These are phyloP conservation scores for Drosophila stalkeri DNA, from an alignment of 2,888 invertebrate species.

Conservation along the genomic window DNA sequence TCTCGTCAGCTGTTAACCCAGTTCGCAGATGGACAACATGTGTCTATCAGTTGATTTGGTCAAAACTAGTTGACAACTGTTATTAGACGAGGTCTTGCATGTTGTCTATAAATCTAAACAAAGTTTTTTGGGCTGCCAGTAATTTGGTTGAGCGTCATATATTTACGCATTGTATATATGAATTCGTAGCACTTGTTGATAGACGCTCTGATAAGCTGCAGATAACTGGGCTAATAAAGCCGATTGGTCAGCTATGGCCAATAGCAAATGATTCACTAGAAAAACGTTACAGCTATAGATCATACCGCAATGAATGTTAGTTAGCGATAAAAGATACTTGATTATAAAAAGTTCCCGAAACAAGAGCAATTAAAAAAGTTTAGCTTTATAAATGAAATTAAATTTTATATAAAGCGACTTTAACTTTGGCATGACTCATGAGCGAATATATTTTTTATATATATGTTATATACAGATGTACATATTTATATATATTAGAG, in stretches of 20 bases:
- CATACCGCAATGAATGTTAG: not conserved
- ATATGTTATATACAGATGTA: not conserved
- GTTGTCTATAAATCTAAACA: constrained; percentile 25
- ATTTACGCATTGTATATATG: constrained; percentile 27
- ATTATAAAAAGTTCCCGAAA: not conserved
- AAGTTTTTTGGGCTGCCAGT: constrained; percentile 4
- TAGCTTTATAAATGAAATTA: not conserved
- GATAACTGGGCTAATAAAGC: constrained; percentile 38
- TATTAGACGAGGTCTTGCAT: constrained; percentile 4
- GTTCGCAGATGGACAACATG: constrained; percentile 8
- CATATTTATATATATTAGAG: not conserved
- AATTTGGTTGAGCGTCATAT: constrained; percentile 37
- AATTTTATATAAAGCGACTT: not conserved
- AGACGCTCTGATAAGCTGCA: constrained; percentile 22
- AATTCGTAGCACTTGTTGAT: constrained; percentile 33
- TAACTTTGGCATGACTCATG: constrained; percentile 25
- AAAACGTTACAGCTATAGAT: constrained; percentile 17
- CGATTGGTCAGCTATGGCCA: constrained; percentile 45
- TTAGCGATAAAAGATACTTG: not conserved
- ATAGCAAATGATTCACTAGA: constrained; percentile 40
- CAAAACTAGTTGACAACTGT: constrained; percentile 24
- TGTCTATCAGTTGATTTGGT: constrained; percentile 15
- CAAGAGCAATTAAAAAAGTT: not conserved
- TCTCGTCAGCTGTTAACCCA: constrained; percentile 8
- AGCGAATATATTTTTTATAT: not conserved